Conservation (phyloP, 1,140 invertebrate genomes). For the Macrostomum lignano region DNA sequence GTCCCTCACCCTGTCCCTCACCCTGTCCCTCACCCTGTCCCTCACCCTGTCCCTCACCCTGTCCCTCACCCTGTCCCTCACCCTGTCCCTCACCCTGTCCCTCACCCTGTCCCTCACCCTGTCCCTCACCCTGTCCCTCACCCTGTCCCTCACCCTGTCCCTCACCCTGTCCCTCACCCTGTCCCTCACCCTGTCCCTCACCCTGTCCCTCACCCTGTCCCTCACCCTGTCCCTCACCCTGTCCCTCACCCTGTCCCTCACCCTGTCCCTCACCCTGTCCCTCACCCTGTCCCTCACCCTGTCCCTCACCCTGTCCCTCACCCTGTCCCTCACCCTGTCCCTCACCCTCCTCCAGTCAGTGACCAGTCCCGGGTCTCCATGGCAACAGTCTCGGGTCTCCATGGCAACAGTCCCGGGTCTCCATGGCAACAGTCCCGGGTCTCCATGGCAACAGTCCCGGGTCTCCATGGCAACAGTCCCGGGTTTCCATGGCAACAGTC, state of each 20-base stretch:
- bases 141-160: not conserved
- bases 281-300: not conserved
- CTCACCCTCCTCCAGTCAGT: not conserved
- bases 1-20: not conserved
- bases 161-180: not conserved
- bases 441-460: too few species aligned
- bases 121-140: not conserved
- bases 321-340: not conserved
- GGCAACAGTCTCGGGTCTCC: too few species aligned
- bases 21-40: not conserved
- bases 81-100: not conserved
- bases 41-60: not conserved
- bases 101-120: not conserved
- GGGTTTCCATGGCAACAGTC: too few species aligned
- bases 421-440: too few species aligned
- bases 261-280: not conserved
- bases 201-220: not conserved
- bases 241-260: not conserved
- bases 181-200: not conserved
- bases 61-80: not conserved
- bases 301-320: not conserved
- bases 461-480: too few species aligned
- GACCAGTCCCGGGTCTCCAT: not conserved
- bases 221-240: not conserved
- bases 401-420: too few species aligned